Evolutionary conservation across 2,888 invertebrate genomes (phyloP).

Genomic region (Dolichopus griseipennis): DNA sequence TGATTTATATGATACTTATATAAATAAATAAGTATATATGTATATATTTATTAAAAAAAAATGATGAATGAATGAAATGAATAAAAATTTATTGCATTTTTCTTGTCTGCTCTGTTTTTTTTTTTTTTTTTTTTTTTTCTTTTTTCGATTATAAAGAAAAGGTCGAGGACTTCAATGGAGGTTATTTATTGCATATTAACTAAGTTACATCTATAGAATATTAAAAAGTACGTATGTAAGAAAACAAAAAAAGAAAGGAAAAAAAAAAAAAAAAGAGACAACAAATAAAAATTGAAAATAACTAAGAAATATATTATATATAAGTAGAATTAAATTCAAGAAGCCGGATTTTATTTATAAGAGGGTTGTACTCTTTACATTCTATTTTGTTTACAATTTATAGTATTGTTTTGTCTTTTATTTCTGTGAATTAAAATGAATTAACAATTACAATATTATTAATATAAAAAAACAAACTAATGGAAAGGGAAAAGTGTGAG

Average conservation of each 20-base stretch:
- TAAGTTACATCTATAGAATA: no score
- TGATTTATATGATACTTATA: background rate
- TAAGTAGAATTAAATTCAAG: background rate
- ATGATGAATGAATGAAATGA: background rate
- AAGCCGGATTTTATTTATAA: background rate
- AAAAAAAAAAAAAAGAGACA: no score
- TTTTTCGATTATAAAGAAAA: background rate
- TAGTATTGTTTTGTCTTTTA: background rate
- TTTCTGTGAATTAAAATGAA: background rate
- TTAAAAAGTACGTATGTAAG: no score
- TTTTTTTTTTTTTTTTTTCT: background rate
- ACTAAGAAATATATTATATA: no score
- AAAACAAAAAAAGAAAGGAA: no score
- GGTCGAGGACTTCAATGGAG: slow-evolving; percentile 6
- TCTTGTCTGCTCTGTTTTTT: background rate
- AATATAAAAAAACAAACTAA: no score
- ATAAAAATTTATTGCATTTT: background rate
- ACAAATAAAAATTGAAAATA: no score
- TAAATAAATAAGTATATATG: no score
- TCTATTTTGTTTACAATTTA: no score
- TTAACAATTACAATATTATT: no score
- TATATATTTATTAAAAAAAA: background rate
- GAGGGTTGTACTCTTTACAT: no score
- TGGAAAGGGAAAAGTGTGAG: no score
- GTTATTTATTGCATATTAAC: slow-evolving; percentile 2